Conservation (phyloP, 2,888 invertebrate species). For the Dolomedes plantarius region DNA sequence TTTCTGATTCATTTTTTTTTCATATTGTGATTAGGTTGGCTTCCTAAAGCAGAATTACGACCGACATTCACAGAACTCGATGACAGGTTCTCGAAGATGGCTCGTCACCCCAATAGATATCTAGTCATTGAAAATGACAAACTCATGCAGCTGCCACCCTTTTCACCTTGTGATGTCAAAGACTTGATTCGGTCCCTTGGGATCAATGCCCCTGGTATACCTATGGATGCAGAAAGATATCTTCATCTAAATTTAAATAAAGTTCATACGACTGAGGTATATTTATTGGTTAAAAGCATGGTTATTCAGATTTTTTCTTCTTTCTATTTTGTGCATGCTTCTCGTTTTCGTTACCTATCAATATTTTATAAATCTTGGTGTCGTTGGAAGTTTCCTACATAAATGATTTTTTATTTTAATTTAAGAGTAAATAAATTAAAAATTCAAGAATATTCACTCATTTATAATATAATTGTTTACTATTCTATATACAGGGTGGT, state of each 20-base stretch:
- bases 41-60: constrained; percentile 94
- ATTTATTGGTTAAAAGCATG: constrained; percentile 55
- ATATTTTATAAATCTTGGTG: too few species aligned
- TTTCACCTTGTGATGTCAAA: constrained; percentile 86
- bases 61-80: constrained; percentile 95
- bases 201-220: constrained; percentile 86
- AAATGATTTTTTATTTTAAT: too few species aligned
- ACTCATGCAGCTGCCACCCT: constrained; percentile 89
- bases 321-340: too few species aligned
- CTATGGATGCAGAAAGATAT: constrained; percentile 93
- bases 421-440: too few species aligned
- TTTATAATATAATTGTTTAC: too few species aligned
- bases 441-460: too few species aligned
- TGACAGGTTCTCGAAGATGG: constrained; percentile 95
- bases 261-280: constrained; percentile 55
- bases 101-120: constrained; percentile 95
- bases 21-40: constrained; percentile 89
- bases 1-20: too few species aligned
- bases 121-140: constrained; percentile 94
- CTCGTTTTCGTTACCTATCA: too few species aligned
- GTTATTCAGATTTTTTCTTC: too few species aligned
- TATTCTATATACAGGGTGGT: too few species aligned
- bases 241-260: constrained; percentile 85
- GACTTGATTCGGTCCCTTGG: constrained; percentile 85
- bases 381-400: too few species aligned